Evolutionary conservation across 2,888 invertebrate genomes (phyloP), one percentile per base, ranked within the genome.

Genomic region (Campoplex nolae): DNA sequence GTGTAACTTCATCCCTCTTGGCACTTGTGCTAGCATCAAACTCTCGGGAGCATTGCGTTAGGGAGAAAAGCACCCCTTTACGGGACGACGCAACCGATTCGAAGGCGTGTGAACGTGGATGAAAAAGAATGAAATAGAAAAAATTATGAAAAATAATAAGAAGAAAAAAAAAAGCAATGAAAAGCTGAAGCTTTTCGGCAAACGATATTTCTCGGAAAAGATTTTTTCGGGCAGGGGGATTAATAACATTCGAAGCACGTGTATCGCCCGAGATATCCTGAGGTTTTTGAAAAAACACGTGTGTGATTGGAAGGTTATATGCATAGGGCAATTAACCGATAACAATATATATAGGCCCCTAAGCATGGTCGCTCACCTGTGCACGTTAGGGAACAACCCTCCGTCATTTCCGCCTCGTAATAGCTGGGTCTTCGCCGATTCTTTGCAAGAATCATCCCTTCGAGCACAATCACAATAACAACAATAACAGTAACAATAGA

Each of bases 21-120:
- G 81, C 86, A 84, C 84, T 87, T 87, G 86, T 87, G 86, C 86
- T 54, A 71, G 86, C 86, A 87, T 87, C 84, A 65, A 87, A 87
- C 86, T 87, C 86, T 84, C 86, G 85, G 70, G 76, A 80, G 54
- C 65, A 76, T 74, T 68, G 54, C 74, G 65, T 74, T 65, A 35
- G 62, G 23, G 48, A 73, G 73, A 73, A 65, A 81, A 67, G 51
- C 51, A 32, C 67, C 51, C 77, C 32, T 51, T 32, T 32, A 28
- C 42, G 48, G 48, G 32, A 28, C 35, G n/a, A 23, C 54, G 58
- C 35, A 32, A 35, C n/a, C 16, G 28, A 32, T 51, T 35, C 35
- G 65, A 45, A n/a, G 23, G 65, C 35, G 23, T 38, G 38, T 68
- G 18, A 68, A 65, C 16, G 18, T 9, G 18, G 65, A 18, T n/a